phyloP scores from a whole-genome alignment of 2,113 vertebrate genomes.

The Pongo pygmaeus region DNA sequence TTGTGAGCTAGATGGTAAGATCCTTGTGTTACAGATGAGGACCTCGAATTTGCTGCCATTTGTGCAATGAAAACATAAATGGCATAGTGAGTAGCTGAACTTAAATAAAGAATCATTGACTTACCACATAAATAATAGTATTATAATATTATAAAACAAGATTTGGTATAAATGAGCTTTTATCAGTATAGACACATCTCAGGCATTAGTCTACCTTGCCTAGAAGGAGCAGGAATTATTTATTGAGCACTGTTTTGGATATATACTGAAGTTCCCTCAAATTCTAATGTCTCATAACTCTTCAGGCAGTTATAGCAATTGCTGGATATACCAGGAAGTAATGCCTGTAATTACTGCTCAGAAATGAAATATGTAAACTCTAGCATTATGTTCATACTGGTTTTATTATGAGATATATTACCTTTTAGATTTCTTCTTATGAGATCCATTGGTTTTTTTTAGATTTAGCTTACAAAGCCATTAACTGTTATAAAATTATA shows the following conservation, averaged over 20 bases:
- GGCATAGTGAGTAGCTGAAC: background rate
- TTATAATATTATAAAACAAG: background rate
- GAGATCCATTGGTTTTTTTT: background rate
- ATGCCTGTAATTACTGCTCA: background rate
- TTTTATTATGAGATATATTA: background rate
- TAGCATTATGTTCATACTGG: background rate
- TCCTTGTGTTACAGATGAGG: background rate
- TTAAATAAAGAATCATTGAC: background rate
- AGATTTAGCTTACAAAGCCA: background rate
- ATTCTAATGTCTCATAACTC: background rate
- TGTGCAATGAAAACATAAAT: background rate
- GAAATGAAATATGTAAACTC: background rate
- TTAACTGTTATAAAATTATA: background rate
- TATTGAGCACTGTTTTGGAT: background rate
- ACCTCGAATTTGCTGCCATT: background rate
- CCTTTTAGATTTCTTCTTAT: constrained; percentile 24
- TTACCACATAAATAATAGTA: background rate
- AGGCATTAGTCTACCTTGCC: background rate
- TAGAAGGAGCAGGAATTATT: background rate
- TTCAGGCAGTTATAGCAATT: background rate
- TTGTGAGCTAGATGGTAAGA: background rate
- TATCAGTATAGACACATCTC: background rate
- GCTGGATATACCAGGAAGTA: background rate
- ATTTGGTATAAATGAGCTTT: background rate
- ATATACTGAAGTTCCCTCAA: background rate